Evolutionary conservation across 2,797 vertebrate species (phyloP).

Genomic region (Epinephelus malabaricus): DNA sequence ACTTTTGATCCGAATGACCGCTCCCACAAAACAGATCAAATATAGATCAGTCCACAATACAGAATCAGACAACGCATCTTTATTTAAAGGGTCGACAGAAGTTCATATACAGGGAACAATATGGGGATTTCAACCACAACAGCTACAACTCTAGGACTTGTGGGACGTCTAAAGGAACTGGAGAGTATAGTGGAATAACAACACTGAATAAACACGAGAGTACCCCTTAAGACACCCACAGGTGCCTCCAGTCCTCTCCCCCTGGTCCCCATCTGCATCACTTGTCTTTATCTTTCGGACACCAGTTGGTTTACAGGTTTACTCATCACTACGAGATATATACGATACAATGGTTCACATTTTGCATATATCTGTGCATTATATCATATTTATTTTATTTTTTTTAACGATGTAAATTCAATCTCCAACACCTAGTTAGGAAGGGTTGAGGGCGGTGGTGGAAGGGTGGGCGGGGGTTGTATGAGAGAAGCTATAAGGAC

Average conservation of each 20-base stretch:
- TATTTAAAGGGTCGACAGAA: slow-evolving; percentile 49
- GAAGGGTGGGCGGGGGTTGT: slow-evolving; percentile 23
- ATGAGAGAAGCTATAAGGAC: slow-evolving; percentile 67
- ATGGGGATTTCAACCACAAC: slow-evolving; percentile 69
- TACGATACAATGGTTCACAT: slow-evolving; percentile 85
- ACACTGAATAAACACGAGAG: slow-evolving; percentile 71
- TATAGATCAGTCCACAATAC: slow-evolving; percentile 63
- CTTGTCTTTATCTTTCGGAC: slow-evolving; percentile 67
- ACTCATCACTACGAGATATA: slow-evolving; percentile 85
- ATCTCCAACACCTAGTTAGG: slow-evolving; percentile 81
- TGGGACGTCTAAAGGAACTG: slow-evolving; percentile 62
- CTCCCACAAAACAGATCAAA: slow-evolving; percentile 39
- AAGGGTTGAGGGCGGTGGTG: slow-evolving; percentile 46
- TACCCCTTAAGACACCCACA: slow-evolving; percentile 35
- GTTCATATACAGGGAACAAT: slow-evolving; percentile 61
- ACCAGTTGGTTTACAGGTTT: slow-evolving; percentile 77
- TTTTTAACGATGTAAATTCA: slow-evolving; percentile 74
- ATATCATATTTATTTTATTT: slow-evolving; percentile 78
- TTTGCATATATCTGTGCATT: slow-evolving; percentile 86
- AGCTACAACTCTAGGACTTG: slow-evolving; percentile 62
- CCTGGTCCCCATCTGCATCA: slow-evolving; percentile 64
- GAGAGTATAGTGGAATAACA: slow-evolving; percentile 57
- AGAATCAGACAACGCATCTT: slow-evolving; percentile 34
- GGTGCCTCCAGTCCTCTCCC: slow-evolving; percentile 57
- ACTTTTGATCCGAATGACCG: slow-evolving; percentile 20